Evolutionary conservation across 2,888 invertebrate genomes (phyloP).

Genomic region (Gymnocheta viridis): DNA sequence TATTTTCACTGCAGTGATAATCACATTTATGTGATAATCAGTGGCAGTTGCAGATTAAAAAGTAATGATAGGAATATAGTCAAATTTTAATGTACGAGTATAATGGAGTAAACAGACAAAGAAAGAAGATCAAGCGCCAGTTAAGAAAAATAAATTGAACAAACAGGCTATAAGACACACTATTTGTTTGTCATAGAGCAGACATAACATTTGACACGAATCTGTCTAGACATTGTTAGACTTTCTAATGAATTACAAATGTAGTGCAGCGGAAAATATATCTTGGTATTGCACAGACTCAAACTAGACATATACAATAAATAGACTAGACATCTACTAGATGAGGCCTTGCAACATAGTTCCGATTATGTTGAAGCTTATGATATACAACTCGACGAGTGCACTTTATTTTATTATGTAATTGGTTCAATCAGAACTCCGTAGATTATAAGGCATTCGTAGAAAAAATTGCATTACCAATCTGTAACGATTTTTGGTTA

Average conservation of each 20-base stretch:
- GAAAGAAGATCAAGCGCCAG: too few species aligned
- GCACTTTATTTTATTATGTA: too few species aligned
- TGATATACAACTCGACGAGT: too few species aligned
- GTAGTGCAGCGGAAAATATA: too few species aligned
- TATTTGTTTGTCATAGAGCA: background rate
- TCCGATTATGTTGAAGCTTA: too few species aligned
- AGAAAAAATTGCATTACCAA: too few species aligned
- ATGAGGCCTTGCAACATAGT: background rate
- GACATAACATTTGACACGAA: background rate
- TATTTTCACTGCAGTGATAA: slow-evolving; percentile 16
- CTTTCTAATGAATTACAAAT: too few species aligned
- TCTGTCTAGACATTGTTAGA: background rate
- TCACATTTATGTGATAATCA: slow-evolving; percentile 12
- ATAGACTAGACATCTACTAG: background rate
- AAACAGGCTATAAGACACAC: too few species aligned
- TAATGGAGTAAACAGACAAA: background rate
- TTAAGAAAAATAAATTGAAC: too few species aligned
- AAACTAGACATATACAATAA: background rate
- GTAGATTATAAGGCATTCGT: too few species aligned
- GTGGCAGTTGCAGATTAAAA: slow-evolving; percentile 21
- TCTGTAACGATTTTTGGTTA: too few species aligned
- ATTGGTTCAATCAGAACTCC: too few species aligned
- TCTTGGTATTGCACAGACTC: background rate
- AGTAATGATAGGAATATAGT: background rate
- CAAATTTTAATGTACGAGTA: background rate